phyloP scores from a whole-genome alignment of 1,140 invertebrate species.

The Drosophila kanapiae region DNA sequence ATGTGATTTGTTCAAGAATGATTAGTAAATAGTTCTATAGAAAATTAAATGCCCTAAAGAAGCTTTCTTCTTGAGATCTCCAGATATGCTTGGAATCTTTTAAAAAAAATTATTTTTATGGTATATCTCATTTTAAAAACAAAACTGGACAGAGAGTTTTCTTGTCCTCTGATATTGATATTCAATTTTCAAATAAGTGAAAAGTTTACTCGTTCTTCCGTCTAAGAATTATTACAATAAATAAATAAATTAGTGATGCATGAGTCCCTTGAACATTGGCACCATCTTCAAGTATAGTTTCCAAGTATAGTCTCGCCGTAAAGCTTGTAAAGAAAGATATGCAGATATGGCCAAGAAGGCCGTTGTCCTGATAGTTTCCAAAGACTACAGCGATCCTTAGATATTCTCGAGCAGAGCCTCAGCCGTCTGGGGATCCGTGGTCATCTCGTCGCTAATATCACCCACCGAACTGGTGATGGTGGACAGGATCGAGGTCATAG shows the following conservation, averaged over 20 bases:
- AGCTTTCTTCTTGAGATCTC: background rate
- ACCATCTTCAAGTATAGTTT: background rate
- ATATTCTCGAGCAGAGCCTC: constrained; percentile 75
- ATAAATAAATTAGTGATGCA: background rate
- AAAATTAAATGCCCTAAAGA: background rate
- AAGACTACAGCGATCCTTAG: constrained; percentile 54
- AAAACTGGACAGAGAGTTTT: background rate
- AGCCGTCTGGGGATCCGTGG: constrained; percentile 79
- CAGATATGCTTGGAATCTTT: background rate
- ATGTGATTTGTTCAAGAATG: background rate
- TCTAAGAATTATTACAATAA: background rate
- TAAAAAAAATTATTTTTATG: background rate
- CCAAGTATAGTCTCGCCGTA: background rate
- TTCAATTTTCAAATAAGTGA: background rate
- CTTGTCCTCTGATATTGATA: background rate
- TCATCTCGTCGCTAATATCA: constrained; percentile 73
- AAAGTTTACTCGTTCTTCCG: background rate
- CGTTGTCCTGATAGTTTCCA: background rate
- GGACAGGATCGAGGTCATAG: constrained; percentile 65
- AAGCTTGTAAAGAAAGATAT: constrained; percentile 3
- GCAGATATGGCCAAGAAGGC: constrained; percentile 17
- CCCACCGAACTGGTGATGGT: constrained; percentile 69
- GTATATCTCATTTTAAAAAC: background rate
- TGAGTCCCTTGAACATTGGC: background rate
- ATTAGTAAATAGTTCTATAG: background rate